These are phyloP conservation scores for Marmota monax DNA, from an alignment of 2,113 vertebrate species.

Conservation along the genomic window DNA sequence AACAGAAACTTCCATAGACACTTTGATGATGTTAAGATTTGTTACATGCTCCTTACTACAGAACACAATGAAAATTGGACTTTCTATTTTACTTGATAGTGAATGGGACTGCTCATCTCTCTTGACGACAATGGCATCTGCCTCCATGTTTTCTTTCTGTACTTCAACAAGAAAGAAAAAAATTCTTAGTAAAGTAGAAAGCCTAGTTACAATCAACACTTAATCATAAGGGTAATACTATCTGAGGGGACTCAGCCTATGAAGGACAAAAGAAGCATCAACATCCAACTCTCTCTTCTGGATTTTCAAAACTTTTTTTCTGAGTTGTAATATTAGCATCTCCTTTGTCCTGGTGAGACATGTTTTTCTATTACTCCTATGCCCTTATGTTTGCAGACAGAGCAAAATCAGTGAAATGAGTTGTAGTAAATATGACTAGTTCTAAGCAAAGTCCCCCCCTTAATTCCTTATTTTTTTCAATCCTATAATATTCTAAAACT, in stretches of 20 bases:
- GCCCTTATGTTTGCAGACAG: not conserved
- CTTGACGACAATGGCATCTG: not conserved
- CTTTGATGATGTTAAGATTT: not conserved
- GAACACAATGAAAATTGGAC: slow-evolving; percentile 15
- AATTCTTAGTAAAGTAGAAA: not conserved
- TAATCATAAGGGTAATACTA: not conserved
- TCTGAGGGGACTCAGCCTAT: not conserved
- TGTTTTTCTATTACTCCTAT: not conserved
- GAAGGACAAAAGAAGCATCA: not conserved
- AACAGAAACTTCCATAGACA: slow-evolving; percentile 72
- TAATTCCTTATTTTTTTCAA: not conserved
- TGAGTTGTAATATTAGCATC: not conserved
- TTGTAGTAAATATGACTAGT: not conserved
- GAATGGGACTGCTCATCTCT: not conserved
- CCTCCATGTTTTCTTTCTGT: slow-evolving; percentile 45
- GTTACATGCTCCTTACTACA: not conserved
- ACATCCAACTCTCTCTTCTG: not conserved
- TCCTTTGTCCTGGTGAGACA: not conserved
- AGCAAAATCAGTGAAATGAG: not conserved
- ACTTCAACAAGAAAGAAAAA: not conserved
- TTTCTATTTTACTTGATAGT: not conserved
- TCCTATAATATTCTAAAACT: not conserved
- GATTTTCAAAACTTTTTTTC: not conserved
- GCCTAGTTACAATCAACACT: not conserved
- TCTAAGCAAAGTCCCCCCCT: not conserved